Conservation (phyloP, 2,113 vertebrate species). For the Silurus meridionalis region DNA sequence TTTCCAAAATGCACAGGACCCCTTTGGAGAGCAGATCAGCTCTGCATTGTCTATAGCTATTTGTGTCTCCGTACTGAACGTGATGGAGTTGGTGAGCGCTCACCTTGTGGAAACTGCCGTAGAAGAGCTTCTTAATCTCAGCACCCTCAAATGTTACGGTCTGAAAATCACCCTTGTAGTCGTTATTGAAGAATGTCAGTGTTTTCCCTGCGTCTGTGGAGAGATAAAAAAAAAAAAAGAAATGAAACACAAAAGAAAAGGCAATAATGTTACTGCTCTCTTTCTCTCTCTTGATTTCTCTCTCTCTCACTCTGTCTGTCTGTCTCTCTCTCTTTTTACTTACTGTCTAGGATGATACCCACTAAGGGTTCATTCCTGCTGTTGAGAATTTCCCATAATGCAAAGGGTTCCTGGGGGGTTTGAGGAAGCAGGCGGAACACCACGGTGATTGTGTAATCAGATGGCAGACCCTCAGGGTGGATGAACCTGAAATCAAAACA, state of each 20-base stretch:
- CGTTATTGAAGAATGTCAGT: conserved; percentile 93
- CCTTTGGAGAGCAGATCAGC: not conserved
- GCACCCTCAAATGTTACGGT: conserved; percentile 92
- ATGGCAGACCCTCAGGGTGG: conserved; percentile 92
- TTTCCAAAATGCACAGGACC: too few relatives aligned
- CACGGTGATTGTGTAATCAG: conserved; percentile 91
- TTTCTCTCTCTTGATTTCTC: not conserved
- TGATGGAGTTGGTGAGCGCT: conserved; percentile 49
- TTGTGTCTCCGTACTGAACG: not conserved
- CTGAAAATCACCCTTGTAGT: conserved; percentile 89
- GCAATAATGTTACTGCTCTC: not conserved
- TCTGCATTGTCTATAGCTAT: not conserved
- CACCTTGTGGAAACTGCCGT: conserved; percentile 98
- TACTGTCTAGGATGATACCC: conserved; percentile 95
- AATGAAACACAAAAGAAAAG: not conserved
- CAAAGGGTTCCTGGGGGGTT: conserved; percentile 91
- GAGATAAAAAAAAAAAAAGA: not conserved
- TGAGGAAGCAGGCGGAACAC: conserved; percentile 90
- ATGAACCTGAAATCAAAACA: conserved; percentile 73
- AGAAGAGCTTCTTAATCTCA: conserved; percentile 90
- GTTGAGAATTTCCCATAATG: conserved; percentile 96
- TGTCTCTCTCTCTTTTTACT: conserved; percentile 59
- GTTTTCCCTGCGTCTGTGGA: conserved; percentile 85
- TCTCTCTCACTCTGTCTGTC: not conserved
- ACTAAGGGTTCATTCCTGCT: conserved; percentile 85